Evolutionary conservation across 2,888 invertebrate genomes (phyloP), one percentile per base, ranked within the genome.

Genomic region (Belgica antarctica): DNA sequence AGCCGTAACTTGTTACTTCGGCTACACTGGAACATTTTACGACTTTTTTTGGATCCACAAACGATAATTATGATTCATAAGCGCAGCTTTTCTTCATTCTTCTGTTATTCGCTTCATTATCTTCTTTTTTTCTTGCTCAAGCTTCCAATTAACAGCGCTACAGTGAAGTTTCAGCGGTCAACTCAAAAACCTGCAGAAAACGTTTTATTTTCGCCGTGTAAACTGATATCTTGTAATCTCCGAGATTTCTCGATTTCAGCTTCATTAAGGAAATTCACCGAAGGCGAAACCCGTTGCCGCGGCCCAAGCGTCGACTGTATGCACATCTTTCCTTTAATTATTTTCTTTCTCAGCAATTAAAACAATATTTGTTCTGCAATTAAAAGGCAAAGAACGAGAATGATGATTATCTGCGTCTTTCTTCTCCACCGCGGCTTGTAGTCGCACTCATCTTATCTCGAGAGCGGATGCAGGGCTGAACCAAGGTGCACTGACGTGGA

Each of bases 331-430:
- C n/a, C 46, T 46, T 46, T 10, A 46, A 46, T 57, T 57, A 57
- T 57, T 22, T 57, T 22, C 19, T 3, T 57, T 57, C 57, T 57
- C 57, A 17, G 57, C 57, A 57, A 57, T 57, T 57, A 57, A 57
- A 22, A 22, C 57, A 57, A 57, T 57, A 57, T 57, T 57, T 57
- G 57, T 57, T 57, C 57, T 57, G 57, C 57, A 57, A 57, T 57
- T 57, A 57, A 57, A 22, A 17, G 57, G 24, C 24, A 57, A 22
- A 57, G 19, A 57, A 57, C 57, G 57, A 46, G 46, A 22, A 57
- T 57, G 24, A 57, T 57, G 57, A 57, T 57, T 22, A 57, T 57
- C 57, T 22, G 22, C 5, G 22, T 47, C 22, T 4, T 57, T 17
- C 57, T 57, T 17, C 22, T 46, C n/a, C 46, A 46, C 46, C 46